phyloP scores from a whole-genome alignment of 2,113 vertebrate genomes.

The Amphilophus citrinellus region DNA sequence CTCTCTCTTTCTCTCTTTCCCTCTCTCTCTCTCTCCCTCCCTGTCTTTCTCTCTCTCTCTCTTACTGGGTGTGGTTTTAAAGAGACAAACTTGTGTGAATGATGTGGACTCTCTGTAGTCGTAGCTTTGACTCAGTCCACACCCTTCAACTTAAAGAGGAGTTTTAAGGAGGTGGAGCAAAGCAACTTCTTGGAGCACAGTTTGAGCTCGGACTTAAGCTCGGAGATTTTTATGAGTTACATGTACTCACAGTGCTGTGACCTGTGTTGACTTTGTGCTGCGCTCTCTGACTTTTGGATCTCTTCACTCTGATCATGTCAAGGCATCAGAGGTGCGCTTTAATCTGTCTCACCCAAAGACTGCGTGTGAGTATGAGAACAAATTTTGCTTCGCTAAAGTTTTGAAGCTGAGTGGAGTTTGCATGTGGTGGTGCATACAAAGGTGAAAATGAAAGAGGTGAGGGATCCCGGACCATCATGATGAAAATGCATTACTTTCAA shows the following conservation, averaged over 20 bases:
- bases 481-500: not conserved
- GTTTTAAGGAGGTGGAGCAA: slow-evolving; percentile 76
- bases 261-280: slow-evolving; percentile 39
- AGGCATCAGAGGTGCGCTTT: slow-evolving; percentile 8
- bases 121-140: slow-evolving; percentile 76
- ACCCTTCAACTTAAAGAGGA: slow-evolving; percentile 75
- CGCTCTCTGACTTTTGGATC: slow-evolving; percentile 61
- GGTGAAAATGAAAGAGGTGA: slow-evolving; percentile 32
- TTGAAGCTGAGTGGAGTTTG: slow-evolving; percentile 53
- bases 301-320: slow-evolving; percentile 16
- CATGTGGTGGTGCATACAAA: slow-evolving; percentile 1
- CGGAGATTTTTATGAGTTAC: slow-evolving; percentile 44
- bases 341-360: slow-evolving; percentile 25
- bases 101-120: slow-evolving; percentile 76
- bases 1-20: slow-evolving; percentile 18
- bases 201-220: slow-evolving; percentile 63
- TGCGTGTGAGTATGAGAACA: slow-evolving; percentile 55
- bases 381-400: slow-evolving; percentile 38
- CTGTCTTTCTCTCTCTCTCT: slow-evolving; percentile 27
- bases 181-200: slow-evolving; percentile 45
- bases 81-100: slow-evolving; percentile 82
- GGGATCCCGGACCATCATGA: not conserved
- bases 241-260: slow-evolving; percentile 26
- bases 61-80: slow-evolving; percentile 81
- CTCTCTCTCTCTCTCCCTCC: slow-evolving; percentile 28